These are phyloP conservation scores for Malurus leucopterus DNA, from an alignment of 2,797 vertebrate genomes.

Conservation along the genomic window DNA sequence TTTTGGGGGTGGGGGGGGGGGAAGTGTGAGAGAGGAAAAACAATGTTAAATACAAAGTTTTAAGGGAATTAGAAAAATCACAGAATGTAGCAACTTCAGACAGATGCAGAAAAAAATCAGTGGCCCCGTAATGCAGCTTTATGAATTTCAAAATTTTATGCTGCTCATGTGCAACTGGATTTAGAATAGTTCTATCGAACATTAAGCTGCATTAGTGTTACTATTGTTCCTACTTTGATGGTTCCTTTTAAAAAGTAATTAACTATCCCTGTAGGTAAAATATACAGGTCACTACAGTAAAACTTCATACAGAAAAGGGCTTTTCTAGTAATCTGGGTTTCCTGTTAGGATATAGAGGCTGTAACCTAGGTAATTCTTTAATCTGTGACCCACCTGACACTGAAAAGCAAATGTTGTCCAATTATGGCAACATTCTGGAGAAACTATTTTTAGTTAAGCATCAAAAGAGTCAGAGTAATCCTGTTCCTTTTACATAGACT, in stretches of 20 bases:
- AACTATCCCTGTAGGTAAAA: not conserved
- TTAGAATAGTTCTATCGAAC: not conserved
- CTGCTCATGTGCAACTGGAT: not conserved
- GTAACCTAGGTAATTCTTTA: not conserved
- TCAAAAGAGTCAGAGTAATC: not conserved
- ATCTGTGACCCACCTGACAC: not conserved
- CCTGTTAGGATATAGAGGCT: not conserved
- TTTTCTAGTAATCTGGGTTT: not conserved
- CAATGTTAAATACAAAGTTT: not conserved
- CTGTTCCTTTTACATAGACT: not conserved
- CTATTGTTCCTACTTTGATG: not conserved
- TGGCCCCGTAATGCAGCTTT: not conserved
- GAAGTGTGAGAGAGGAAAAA: not conserved
- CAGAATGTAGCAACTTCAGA: not conserved
- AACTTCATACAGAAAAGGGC: not conserved
- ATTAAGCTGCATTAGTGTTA: not conserved
- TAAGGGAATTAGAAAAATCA: not conserved
- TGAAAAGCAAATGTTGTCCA: not conserved
- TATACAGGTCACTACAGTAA: not conserved
- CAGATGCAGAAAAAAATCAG: not conserved
- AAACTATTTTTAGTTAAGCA: not conserved
- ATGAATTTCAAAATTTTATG: not conserved
- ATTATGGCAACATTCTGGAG: not conserved
- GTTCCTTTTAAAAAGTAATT: not conserved
- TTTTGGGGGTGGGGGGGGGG: fast-evolving